phyloP scores from a whole-genome alignment of 1,140 invertebrate species.

The Oedothorax gibbosus region DNA sequence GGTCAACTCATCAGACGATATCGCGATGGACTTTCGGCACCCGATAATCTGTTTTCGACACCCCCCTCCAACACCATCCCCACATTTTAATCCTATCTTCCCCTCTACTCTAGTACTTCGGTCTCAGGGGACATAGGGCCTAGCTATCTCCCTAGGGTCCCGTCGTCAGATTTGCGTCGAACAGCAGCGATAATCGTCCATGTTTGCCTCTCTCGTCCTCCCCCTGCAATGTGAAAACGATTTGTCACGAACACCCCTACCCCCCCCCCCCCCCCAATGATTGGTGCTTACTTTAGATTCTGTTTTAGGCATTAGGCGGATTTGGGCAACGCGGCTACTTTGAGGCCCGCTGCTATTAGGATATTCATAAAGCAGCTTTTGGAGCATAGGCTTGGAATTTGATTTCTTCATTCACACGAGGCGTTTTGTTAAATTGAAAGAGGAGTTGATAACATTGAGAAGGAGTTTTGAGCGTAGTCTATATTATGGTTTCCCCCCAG shows the following conservation, averaged over 20 bases:
- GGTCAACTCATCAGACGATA: conserved; percentile 26
- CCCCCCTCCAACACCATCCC: neutral
- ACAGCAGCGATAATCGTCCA: conserved; percentile 26
- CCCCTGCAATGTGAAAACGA: conserved; percentile 23
- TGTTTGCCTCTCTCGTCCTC: conserved; percentile 16
- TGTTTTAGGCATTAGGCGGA: no score
- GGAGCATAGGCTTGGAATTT: no score
- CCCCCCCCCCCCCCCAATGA: neutral
- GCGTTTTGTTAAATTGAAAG: no score
- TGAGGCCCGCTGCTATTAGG: no score
- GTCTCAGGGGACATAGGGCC: neutral
- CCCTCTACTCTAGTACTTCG: neutral
- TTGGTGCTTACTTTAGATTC: no score
- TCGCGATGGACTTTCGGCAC: conserved; percentile 22
- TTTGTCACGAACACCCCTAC: conserved; percentile 13
- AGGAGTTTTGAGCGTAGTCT: no score
- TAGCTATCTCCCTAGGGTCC: neutral
- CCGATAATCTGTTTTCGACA: conserved; percentile 49
- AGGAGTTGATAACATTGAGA: no score
- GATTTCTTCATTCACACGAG: no score
- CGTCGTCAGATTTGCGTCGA: conserved; percentile 39
- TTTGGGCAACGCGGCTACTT: no score
- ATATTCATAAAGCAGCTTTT: no score
- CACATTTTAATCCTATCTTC: conserved; percentile 40
- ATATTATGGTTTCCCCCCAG: no score